Evolutionary conservation across 2,888 invertebrate genomes (phyloP).

Genomic region (Penaeus monodon): DNA sequence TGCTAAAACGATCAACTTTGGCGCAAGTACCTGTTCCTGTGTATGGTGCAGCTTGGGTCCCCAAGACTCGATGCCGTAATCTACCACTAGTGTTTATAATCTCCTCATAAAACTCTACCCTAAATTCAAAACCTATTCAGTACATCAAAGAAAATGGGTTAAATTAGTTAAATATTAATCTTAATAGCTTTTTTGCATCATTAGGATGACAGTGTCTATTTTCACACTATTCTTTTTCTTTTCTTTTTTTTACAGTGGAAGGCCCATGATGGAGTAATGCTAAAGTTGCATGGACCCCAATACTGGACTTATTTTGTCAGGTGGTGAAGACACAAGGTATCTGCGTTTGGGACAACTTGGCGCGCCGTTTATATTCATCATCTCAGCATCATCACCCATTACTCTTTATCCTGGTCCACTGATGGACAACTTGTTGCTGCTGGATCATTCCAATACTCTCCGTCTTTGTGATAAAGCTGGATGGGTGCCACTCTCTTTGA

Average conservation of each 20-base stretch:
- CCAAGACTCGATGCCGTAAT: too few relatives aligned
- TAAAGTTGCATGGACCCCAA: constrained; percentile 77
- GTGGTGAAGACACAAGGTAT: constrained; percentile 79
- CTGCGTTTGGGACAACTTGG: constrained; percentile 90
- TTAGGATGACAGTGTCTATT: too few relatives aligned
- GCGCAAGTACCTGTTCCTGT: too few relatives aligned
- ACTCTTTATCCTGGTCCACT: constrained; percentile 92
- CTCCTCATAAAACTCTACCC: constrained; percentile 75
- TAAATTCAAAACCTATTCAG: constrained; percentile 73
- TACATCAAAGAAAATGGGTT: constrained; percentile 64
- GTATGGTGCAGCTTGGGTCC: too few relatives aligned
- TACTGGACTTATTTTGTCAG: constrained; percentile 75
- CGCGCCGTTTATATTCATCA: constrained; percentile 88
- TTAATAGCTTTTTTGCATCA: neutral
- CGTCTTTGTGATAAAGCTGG: constrained; percentile 93
- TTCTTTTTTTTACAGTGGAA: constrained; percentile 63
- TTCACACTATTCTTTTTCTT: too few relatives aligned
- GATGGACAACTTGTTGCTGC: constrained; percentile 92
- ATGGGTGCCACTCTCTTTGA: constrained; percentile 75
- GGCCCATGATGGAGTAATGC: constrained; percentile 93
- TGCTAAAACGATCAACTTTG: too few relatives aligned
- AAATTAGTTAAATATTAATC: too few relatives aligned
- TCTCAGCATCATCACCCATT: constrained; percentile 90
- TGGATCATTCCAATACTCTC: constrained; percentile 92
- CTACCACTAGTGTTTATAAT: constrained; percentile 73